A percentile compares a stretch with the other conserved stretches of the same genome.
These are phyloP conservation scores for Bufo bufo DNA, from an alignment of 2,113 vertebrate species.

Conservation along the genomic window DNA sequence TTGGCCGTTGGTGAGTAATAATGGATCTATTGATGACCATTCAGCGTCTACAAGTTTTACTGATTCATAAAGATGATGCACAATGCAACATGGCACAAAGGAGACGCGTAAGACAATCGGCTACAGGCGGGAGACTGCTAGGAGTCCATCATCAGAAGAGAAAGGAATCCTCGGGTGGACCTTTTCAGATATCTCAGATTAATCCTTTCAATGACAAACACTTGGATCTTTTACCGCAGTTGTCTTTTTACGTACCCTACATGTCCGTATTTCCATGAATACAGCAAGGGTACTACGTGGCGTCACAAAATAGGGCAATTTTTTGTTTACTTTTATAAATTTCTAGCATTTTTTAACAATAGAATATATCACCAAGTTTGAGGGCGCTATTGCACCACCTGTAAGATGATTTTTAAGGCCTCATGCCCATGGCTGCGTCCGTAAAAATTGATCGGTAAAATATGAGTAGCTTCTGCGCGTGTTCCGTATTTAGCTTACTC, in stretches of 20 bases:
- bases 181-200: background rate
- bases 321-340: too few relatives aligned
- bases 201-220: conserved; percentile 12
- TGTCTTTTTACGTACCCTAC: background rate
- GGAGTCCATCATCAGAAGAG: background rate
- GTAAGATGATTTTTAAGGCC: too few relatives aligned
- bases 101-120: conserved; percentile 28
- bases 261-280: background rate
- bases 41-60: conserved; percentile 60
- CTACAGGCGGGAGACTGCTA: conserved; percentile 14
- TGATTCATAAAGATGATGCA: conserved; percentile 9
- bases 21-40: conserved; percentile 45
- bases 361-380: too few relatives aligned
- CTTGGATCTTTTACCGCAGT: background rate
- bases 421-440: too few relatives aligned
- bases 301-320: too few relatives aligned
- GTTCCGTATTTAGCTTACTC: too few relatives aligned
- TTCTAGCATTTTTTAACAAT: too few relatives aligned
- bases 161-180: conserved; percentile 49
- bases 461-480: too few relatives aligned
- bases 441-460: too few relatives aligned
- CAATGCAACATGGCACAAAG: conserved; percentile 20
- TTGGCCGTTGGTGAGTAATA: conserved; percentile 46
- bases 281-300: background rate
- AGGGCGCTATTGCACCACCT: too few relatives aligned